Conservation (phyloP, 2,113 vertebrate genomes). For the Pampusana beccarii region DNA sequence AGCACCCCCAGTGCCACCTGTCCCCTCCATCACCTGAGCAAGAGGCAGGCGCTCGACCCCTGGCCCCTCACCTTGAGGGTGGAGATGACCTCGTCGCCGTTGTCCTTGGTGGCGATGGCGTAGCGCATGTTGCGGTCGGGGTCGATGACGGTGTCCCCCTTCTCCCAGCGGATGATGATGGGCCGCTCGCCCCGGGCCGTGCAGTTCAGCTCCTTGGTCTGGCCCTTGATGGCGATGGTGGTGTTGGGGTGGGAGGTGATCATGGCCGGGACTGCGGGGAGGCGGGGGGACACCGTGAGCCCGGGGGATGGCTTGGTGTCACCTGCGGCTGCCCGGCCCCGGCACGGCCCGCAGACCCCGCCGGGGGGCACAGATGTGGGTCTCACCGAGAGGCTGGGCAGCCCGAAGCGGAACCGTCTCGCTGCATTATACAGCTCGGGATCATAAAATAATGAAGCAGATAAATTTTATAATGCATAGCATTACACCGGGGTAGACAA, state of each 20-base stretch:
- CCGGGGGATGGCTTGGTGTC: accelerated
- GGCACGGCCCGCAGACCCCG: neutral
- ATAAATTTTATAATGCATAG: slow-evolving; percentile 80
- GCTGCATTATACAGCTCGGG: slow-evolving; percentile 33
- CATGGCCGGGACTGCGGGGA: slow-evolving; percentile 89
- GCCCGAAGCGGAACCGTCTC: neutral
- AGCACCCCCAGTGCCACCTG: too few relatives aligned
- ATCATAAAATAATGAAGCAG: slow-evolving; percentile 79
- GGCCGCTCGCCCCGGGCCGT: slow-evolving; percentile 93
- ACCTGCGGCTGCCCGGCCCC: neutral
- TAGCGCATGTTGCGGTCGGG: slow-evolving; percentile 93
- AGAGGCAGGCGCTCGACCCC: too few relatives aligned
- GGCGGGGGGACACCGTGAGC: accelerated
- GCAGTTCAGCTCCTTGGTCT: slow-evolving; percentile 96
- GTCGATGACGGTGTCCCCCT: slow-evolving; percentile 96
- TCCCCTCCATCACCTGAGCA: accelerated
- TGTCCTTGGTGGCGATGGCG: slow-evolving; percentile 94
- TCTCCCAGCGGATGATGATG: slow-evolving; percentile 99
- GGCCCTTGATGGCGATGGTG: slow-evolving; percentile 97
- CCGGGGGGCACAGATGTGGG: neutral
- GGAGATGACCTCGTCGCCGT: slow-evolving; percentile 93
- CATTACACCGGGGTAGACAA: slow-evolving; percentile 76
- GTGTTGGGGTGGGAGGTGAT: slow-evolving; percentile 99
- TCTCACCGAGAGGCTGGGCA: neutral
- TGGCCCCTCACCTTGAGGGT: slow-evolving; percentile 86